Evolutionary conservation across 2,888 invertebrate genomes (phyloP).

Genomic region (Callyntrura guangdongensis): DNA sequence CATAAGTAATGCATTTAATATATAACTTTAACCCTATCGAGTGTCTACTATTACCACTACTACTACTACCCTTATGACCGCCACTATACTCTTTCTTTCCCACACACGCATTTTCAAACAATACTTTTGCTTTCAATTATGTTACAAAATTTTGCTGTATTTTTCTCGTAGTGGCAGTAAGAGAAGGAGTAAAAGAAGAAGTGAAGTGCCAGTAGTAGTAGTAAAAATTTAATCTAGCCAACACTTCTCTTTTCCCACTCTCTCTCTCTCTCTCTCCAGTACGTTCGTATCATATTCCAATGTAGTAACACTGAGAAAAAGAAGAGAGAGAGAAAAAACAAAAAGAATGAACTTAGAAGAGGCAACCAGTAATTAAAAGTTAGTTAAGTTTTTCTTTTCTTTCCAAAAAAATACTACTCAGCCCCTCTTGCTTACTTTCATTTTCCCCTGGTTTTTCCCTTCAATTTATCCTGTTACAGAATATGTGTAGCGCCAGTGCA

Average conservation of each 20-base stretch:
- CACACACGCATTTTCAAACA: constrained; percentile 36
- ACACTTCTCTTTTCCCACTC: constrained; percentile 44
- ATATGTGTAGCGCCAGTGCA: constrained; percentile 28
- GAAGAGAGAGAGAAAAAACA: constrained; percentile 81
- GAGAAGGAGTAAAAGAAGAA: constrained; percentile 34
- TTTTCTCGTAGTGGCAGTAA: background rate
- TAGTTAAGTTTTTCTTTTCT: constrained; percentile 83
- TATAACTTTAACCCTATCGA: no score
- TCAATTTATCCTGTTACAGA: constrained; percentile 70
- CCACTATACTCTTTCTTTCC: constrained; percentile 32
- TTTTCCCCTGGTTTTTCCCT: constrained; percentile 55
- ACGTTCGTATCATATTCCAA: constrained; percentile 73
- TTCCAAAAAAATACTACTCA: constrained; percentile 53
- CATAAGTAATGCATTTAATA: no score
- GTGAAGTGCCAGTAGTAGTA: constrained; percentile 57
- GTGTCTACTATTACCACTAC: no score
- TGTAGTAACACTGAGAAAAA: constrained; percentile 59
- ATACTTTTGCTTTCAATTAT: constrained; percentile 46
- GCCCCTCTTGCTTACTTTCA: background rate
- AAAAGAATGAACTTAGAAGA: constrained; percentile 82
- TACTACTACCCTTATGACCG: no score
- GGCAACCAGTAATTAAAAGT: constrained; percentile 84
- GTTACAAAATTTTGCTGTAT: constrained; percentile 3
- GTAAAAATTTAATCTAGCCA: constrained; percentile 76
- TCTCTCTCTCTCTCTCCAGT: no score